A percentile compares a stretch with the other conserved stretches of the same genome.
These are phyloP conservation scores for Holotrichia oblita DNA, from an alignment of 1,140 invertebrate genomes.

Conservation along the genomic window DNA sequence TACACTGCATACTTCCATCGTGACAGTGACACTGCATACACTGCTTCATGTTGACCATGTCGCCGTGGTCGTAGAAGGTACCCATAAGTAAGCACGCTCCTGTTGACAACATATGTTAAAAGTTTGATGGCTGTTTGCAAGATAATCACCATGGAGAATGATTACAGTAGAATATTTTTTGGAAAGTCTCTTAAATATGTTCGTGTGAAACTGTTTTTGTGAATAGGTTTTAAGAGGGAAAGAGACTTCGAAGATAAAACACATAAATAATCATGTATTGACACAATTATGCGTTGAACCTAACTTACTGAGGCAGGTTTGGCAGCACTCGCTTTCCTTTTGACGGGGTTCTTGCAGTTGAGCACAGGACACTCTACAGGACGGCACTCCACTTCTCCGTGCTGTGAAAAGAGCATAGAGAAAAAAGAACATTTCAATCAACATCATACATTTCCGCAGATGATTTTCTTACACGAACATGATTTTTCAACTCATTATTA, in stretches of 20 bases:
- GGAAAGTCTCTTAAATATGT: neutral
- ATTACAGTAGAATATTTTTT: neutral
- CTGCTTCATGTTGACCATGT: conserved; percentile 74
- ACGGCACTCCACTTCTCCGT: conserved; percentile 82
- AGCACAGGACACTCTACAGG: conserved; percentile 78
- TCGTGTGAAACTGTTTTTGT: neutral
- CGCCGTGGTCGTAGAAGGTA: conserved; percentile 84
- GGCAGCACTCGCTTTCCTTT: conserved; percentile 84
- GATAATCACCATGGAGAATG: neutral
- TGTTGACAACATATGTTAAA: conserved; percentile 58
- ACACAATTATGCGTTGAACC: neutral
- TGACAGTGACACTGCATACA: conserved; percentile 80
- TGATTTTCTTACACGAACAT: conserved; percentile 9
- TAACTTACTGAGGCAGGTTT: conserved; percentile 84
- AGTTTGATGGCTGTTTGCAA: neutral
- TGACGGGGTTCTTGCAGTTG: conserved; percentile 82
- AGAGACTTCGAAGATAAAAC: too few relatives aligned
- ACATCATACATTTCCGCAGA: neutral
- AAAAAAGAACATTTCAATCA: conserved; percentile 30
- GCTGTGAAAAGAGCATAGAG: conserved; percentile 66
- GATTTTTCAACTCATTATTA: neutral
- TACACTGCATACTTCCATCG: conserved; percentile 84
- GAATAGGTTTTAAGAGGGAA: neutral
- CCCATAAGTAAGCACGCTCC: conserved; percentile 82
- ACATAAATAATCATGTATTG: too few relatives aligned